Base-by-base conservation (phyloP, 2,113 vertebrate species). In the Gallinago media region DNA sequence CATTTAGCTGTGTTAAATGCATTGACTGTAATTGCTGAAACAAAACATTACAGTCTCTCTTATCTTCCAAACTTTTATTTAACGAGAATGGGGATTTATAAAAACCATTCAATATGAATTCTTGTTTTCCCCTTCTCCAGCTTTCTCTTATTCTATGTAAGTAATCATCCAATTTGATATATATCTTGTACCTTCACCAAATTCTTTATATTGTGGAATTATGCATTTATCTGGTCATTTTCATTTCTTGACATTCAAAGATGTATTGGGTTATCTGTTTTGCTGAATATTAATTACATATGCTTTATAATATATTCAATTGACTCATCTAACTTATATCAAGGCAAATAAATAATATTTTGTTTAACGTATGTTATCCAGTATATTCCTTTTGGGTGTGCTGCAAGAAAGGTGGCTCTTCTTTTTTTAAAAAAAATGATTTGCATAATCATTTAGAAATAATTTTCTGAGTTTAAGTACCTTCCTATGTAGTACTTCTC, bases 381-480 rank as follows among this genome's bases (percentile, higher is more conserved):
- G 12, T n/a, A 61, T 38, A 47, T 46, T 95, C 3, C 56, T 85
- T 83, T 74, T 22, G 23, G 20, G 5, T 3, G 3, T 76, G 32
- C 71, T 84, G 18, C 12, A 66, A 34, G 15, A 76, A 32, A 27
- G 11, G 4, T 12, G 14, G 2, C 0, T 84, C 3, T 25, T 88
- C 13, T 71, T 73, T 74, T 74, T 56, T 12, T 14, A 18, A 75
- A 63, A 65, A 31, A 21, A 83, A 8, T 22, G 46, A 85, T 85
- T 95, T 96, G 5, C 65, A 76, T 75, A 91, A 25, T 89, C 5
- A 77, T 92, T 92, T 88, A 86, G 77, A 91, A 94, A 76, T 73
- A 87, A 75, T 90, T 96, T 95, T 84, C 31, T 46, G 21, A 70
- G 46, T 68, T 46, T 87, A 94, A 84, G 40, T 73, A 72, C 25